Evolutionary conservation across 2,113 vertebrate genomes (phyloP), one percentile per base, ranked within the genome.

Genomic region (Ceratotherium simum): DNA sequence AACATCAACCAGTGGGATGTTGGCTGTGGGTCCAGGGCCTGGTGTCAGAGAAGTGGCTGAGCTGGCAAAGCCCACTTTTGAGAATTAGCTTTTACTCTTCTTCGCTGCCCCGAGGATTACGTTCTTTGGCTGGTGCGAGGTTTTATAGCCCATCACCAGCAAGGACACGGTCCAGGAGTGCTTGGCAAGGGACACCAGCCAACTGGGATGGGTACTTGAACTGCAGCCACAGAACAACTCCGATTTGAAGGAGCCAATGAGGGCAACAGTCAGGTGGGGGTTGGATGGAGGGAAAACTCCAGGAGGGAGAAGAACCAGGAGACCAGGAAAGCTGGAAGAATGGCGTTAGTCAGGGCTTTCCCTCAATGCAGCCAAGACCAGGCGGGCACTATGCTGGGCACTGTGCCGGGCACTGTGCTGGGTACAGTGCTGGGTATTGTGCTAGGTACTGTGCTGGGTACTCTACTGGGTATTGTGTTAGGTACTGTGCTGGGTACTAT

Each of bases 91-190:
- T 93, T 81, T 0, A 3, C 33, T 39, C 18, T 70, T 27, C 36
- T 48, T 20, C 2, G 0, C 36, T 23, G 20, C 76, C n/a, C 88
- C 0, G 46, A 62, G 25, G 0, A 92, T 20, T 86, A 79, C 0
- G 81, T 27, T 82, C 42, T 72, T 83, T 85, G 93, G 90, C 95
- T 81, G 36, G 67, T 20, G 81, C 18, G 72, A 91, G 81, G 80
- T 3, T 75, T 16, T 20, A 51, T 51, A 97, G 89, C 5, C 90
- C 85, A 75, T 87, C 67, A 82, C 69, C 33, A 79, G 92, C 89
- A 97, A 96, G 93, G 48, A 91, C 54, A 72, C 6, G 14, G 91
- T 31, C 96, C 89, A 85, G 97, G 96, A 85, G 82, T 82, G 79
- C 9, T 4, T 25, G 21, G 1, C 64, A 36, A 3, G 54, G 48